phyloP scores from a whole-genome alignment of 2,113 vertebrate species.

The Sisor rabdophorus region DNA sequence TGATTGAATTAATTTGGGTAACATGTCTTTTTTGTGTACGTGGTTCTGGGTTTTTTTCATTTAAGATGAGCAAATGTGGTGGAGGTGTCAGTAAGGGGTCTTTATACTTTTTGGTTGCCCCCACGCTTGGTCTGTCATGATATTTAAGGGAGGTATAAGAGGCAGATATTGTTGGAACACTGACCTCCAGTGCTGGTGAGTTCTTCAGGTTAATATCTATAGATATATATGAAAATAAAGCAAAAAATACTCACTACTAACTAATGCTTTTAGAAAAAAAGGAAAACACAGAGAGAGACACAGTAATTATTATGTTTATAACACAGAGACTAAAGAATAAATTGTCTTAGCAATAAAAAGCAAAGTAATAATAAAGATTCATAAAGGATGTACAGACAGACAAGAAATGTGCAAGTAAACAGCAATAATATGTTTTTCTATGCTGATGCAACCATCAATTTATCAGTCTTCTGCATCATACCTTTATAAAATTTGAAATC shows the following conservation, averaged over 20 bases:
- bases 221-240: slow-evolving; percentile 20
- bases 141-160: not conserved
- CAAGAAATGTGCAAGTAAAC: no score
- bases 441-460: no score
- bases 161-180: slow-evolving; percentile 5
- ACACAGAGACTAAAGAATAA: no score
- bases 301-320: no score
- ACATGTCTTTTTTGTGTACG: slow-evolving; percentile 30
- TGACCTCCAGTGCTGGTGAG: slow-evolving; percentile 24
- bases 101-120: not conserved
- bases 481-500: slow-evolving; percentile 27
- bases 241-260: not conserved
- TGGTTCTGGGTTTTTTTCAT: slow-evolving; percentile 5
- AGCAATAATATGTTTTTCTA: no score
- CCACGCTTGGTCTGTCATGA: not conserved
- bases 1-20: slow-evolving; percentile 22
- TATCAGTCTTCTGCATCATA: not conserved
- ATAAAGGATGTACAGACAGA: no score
- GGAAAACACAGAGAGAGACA: no score
- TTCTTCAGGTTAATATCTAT: slow-evolving; percentile 35
- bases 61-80: slow-evolving; percentile 5
- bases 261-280: no score
- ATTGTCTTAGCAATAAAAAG: no score
- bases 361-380: no score
- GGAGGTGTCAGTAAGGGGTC: not conserved